Evolutionary conservation across 2,113 vertebrate genomes (phyloP), one percentile per base, ranked within the genome.

Genomic region (Protomyctophum bolini): DNA sequence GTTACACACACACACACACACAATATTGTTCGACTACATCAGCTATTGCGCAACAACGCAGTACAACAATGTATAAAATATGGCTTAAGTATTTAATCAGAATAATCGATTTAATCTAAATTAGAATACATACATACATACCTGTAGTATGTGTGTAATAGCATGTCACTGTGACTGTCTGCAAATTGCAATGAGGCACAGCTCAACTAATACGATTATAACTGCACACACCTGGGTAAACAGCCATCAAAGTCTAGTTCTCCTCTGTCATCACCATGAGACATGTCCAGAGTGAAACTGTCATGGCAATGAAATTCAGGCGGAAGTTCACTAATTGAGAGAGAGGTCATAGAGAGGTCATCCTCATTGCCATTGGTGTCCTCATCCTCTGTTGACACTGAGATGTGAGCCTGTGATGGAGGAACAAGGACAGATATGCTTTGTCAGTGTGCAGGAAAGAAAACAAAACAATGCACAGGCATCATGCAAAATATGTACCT

Each of bases 311-410:
- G 92, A 67, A 95, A 95, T 10, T 92, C 93, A 62, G 91, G 90
- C 0, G 95, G 95, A 49, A 94, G 90, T 67, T 97, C 95, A 60
- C 84, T 94, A 83, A 95, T 93, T 76, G 94, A 96, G 12, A 95
- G n/a, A n/a, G n/a, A n/a, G n/a, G n/a, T n/a, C n/a, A n/a, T 91
- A 0, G 93, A 95, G 15, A 95, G 74, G 5, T 96, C 94, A 47
- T 96, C 94, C 68, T 97, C 96, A 0, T 94, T 94, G 52, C 90
- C 81, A 0, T 87, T 86, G 12, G 73, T 41, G 66, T 95, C 93
- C 33, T 95, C 95, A 8, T 95, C 94, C 79, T 95, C 95, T 66
- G 79, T 92, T 55, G 81, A 90, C 45, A 86, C 81, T n/a, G n/a
- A n/a, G n/a, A n/a, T n/a, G 59, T 94, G 93, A 41, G 68, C 87